Evolutionary conservation across 1,140 invertebrate species (phyloP), one percentile per base, ranked within the genome.

Genomic region (Camponotus vicinus): DNA sequence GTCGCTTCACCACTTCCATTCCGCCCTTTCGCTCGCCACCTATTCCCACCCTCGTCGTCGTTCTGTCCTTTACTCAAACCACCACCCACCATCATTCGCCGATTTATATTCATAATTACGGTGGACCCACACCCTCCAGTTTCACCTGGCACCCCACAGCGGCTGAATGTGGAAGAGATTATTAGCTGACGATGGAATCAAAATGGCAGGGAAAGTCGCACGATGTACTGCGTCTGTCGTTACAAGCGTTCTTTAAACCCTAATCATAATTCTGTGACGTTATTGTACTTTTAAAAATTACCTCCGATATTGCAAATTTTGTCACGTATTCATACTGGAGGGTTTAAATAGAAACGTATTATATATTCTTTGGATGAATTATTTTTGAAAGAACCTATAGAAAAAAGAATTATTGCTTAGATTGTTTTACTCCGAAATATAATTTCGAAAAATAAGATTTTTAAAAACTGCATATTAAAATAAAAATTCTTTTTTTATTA

Each of bases 51-150:
- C 73, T 85, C 79, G 21, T 88, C 82, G 70, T 92, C 89, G 88
- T 63, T 45, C 77, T 75, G 71, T 86, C 80, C 75, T 77, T 83
- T 34, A 70, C 67, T 61, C 66, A 49, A 64, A 37, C 85, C 76
- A 55, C 85, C 40, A 73, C 71, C 49, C 82, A n/a, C 86, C 83
- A 86, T 82, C 86, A 88, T 83, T 87, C 93, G 91, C 92, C 94
- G 92, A 95, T 94, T 94, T 94, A 94, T 94, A 94, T 94, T 94
- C 94, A 95, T 95, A 95, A 95, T 95, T 95, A 93, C 93, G 86
- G 87, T 80, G 49, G 71, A 77, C 83, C 21, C 71, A 34, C 70
- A 52, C 76, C 83, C 27, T 88, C 63, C 75, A 70, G 87, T 86
- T 91, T 94, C 90, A 90, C 93, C 92, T 92, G 91, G 86, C 80